Conservation (phyloP, 1,140 invertebrate genomes). For the Diabrotica virgifera region DNA sequence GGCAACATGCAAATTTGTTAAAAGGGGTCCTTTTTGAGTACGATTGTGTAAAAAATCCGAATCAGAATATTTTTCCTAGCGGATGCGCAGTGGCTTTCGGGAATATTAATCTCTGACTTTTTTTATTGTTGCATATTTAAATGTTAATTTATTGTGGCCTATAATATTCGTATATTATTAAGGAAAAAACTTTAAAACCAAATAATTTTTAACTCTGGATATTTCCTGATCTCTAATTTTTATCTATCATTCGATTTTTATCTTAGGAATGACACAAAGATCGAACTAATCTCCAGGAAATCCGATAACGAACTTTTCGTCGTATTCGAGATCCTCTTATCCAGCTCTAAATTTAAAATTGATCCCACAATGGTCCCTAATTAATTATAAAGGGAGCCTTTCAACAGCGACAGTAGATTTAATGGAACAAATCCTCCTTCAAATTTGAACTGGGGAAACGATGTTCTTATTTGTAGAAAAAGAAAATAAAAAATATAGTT, state of each 20-base stretch:
- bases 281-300: neutral
- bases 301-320: neutral
- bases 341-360: constrained; percentile 5
- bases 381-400: constrained; percentile 12
- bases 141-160: too few species aligned
- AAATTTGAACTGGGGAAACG: neutral
- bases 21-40: too few species aligned
- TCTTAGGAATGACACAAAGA: neutral
- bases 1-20: too few species aligned
- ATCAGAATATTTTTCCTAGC: too few species aligned
- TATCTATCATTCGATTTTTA: neutral
- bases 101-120: too few species aligned
- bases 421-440: constrained; percentile 12
- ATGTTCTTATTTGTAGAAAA: constrained; percentile 14
- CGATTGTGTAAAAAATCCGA: too few species aligned
- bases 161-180: too few species aligned
- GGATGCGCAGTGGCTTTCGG: too few species aligned
- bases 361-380: constrained; percentile 10
- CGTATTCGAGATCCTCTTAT: neutral
- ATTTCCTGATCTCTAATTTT: too few species aligned
- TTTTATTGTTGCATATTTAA: too few species aligned
- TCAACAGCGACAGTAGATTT: constrained; percentile 8
- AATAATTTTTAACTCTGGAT: too few species aligned
- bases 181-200: too few species aligned
- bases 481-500: constrained; percentile 15